These are phyloP conservation scores for Archocentrus centrarchus DNA, from an alignment of 2,113 vertebrate genomes.

Conservation along the genomic window DNA sequence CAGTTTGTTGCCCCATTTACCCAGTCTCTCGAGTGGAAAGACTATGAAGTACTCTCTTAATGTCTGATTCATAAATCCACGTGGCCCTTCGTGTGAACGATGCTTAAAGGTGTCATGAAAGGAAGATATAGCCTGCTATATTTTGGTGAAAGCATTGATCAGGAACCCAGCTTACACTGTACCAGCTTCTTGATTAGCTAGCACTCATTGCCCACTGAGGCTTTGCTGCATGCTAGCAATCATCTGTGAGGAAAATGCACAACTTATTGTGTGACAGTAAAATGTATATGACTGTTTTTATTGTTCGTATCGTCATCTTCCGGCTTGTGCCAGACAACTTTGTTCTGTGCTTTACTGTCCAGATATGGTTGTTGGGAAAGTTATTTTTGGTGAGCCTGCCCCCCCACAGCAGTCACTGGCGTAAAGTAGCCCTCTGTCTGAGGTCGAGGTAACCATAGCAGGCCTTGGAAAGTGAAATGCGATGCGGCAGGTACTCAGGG, in stretches of 20 bases:
- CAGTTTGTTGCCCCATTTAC: background rate
- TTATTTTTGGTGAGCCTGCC: slow-evolving; percentile 61
- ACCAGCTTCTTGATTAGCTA: slow-evolving; percentile 40
- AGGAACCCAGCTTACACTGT: slow-evolving; percentile 58
- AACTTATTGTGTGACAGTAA: background rate
- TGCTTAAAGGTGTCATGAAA: slow-evolving; percentile 42
- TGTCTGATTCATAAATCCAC: background rate
- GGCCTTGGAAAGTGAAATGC: slow-evolving; percentile 84
- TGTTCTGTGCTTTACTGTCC: background rate
- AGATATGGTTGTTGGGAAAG: slow-evolving; percentile 26
- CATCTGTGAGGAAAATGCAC: background rate
- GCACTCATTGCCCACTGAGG: background rate
- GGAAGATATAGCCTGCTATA: slow-evolving; percentile 54
- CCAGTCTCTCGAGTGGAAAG: background rate
- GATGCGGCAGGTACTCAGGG: slow-evolving; percentile 70
- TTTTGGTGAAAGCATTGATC: slow-evolving; percentile 66
- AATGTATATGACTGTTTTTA: background rate
- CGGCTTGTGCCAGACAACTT: background rate
- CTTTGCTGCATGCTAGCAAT: background rate
- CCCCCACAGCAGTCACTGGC: background rate
- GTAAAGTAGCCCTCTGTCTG: slow-evolving; percentile 76
- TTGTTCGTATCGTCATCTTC: background rate
- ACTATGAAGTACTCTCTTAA: slow-evolving; percentile 1
- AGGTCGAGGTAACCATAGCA: slow-evolving; percentile 83
- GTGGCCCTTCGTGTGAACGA: slow-evolving; percentile 1